Evolutionary conservation across 2,888 invertebrate species (phyloP).

Genomic region (Sylvicola fuscatus): DNA sequence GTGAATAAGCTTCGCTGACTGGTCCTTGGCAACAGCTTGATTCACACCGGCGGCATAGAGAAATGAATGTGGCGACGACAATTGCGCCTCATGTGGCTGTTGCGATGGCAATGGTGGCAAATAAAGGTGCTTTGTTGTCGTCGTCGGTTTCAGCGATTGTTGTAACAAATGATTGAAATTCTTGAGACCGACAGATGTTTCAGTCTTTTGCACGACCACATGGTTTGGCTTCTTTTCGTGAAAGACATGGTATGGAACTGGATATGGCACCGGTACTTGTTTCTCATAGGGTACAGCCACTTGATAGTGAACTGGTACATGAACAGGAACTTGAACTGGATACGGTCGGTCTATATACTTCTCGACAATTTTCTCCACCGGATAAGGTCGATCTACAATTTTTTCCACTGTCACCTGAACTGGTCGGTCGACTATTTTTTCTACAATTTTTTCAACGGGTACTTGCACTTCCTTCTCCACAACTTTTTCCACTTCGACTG

Average conservation of each 20-base stretch:
- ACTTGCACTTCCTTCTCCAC: conserved; percentile 24
- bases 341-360: conserved; percentile 15
- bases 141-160: conserved; percentile 2
- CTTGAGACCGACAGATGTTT: too few species aligned
- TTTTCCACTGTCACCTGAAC: conserved; percentile 30
- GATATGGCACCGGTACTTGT: conserved; percentile 16
- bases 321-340: conserved; percentile 26
- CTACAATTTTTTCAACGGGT: conserved; percentile 28
- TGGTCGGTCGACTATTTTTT: conserved; percentile 30
- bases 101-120: conserved; percentile 6
- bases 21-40: too few species aligned
- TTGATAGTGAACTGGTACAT: conserved; percentile 21
- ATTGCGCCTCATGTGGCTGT: background rate
- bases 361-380: conserved; percentile 23
- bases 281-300: conserved; percentile 15
- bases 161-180: too few species aligned
- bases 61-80: too few species aligned
- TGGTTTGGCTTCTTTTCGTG: conserved; percentile 8
- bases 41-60: too few species aligned
- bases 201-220: background rate
- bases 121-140: conserved; percentile 2
- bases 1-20: too few species aligned
- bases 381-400: conserved; percentile 8
- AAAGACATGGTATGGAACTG: conserved; percentile 7
- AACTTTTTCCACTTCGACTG: conserved; percentile 20